Evolutionary conservation across 2,797 vertebrate species (phyloP).

Genomic region (Adelosebastes latens): DNA sequence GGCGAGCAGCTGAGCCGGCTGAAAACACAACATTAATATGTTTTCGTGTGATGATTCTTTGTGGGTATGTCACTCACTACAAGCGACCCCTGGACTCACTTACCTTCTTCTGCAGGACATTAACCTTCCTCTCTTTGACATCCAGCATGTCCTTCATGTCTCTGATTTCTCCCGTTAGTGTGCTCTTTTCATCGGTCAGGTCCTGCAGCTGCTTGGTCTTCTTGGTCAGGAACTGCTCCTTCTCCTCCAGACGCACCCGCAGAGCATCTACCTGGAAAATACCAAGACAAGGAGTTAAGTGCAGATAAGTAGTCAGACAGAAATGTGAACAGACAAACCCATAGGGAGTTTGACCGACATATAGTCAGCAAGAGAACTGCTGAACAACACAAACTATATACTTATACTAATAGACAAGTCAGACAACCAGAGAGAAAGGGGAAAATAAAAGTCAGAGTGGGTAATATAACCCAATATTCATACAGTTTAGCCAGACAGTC

Average conservation of each 20-base stretch:
- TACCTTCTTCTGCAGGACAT: conserved; percentile 97
- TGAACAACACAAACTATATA: neutral
- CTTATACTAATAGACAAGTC: neutral
- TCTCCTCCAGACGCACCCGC: conserved; percentile 93
- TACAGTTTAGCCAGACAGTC: conserved; percentile 1
- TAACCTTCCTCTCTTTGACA: conserved; percentile 97
- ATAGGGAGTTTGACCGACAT: neutral
- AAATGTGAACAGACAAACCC: neutral
- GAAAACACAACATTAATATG: neutral
- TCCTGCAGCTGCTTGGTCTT: conserved; percentile 98
- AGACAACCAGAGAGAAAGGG: neutral
- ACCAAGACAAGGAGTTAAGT: neutral
- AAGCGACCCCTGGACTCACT: neutral
- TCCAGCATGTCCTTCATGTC: conserved; percentile 99
- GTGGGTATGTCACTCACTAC: neutral
- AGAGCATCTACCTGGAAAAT: conserved; percentile 91
- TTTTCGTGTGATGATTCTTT: neutral
- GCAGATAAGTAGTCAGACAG: neutral
- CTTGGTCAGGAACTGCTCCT: conserved; percentile 94
- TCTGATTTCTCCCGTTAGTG: conserved; percentile 91
- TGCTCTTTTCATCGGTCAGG: conserved; percentile 95
- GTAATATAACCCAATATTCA: neutral
- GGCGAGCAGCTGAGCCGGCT: neutral
- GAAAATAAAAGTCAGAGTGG: neutral
- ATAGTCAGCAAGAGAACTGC: neutral